These are phyloP conservation scores for Caenorhabditis wallacei DNA, from an alignment of 2,888 invertebrate genomes.

Conservation along the genomic window DNA sequence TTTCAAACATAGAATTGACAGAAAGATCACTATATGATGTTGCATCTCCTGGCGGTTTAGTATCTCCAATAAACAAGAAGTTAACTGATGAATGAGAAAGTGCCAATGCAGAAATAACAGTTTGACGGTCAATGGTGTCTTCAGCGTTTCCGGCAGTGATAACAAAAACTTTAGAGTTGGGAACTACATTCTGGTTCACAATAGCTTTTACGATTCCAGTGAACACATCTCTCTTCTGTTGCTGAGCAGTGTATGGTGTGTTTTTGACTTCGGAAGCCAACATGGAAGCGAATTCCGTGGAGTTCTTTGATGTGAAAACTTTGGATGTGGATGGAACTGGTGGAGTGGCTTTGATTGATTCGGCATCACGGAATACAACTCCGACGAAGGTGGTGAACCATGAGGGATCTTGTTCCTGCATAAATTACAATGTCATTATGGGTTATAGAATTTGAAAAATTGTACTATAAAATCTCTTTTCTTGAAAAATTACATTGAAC, in stretches of 20 bases:
- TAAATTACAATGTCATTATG: not conserved
- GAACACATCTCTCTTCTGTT: conserved; percentile 65
- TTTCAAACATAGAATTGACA: conserved; percentile 65
- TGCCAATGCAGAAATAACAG: conserved; percentile 58
- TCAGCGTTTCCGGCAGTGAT: conserved; percentile 66
- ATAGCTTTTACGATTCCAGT: conserved; percentile 55
- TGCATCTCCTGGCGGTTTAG: conserved; percentile 69
- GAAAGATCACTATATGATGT: conserved; percentile 62
- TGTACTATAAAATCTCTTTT: too few species aligned
- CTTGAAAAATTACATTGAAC: too few species aligned
- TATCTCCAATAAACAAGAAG: conserved; percentile 71
- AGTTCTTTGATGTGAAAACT: conserved; percentile 51
- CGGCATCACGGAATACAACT: conserved; percentile 70
- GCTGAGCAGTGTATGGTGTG: conserved; percentile 57
- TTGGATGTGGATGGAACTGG: conserved; percentile 49
- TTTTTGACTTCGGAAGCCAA: conserved; percentile 42
- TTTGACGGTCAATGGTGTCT: conserved; percentile 55
- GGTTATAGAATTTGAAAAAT: not conserved
- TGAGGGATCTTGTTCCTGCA: conserved; percentile 42
- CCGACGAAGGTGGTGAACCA: conserved; percentile 74
- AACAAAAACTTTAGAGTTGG: conserved; percentile 60
- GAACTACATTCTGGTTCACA: conserved; percentile 31
- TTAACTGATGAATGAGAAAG: conserved; percentile 61
- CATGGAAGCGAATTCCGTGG: conserved; percentile 35
- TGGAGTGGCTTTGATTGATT: conserved; percentile 22